Evolutionary conservation across 2,888 invertebrate species (phyloP).

Genomic region (Andrena marginata): DNA sequence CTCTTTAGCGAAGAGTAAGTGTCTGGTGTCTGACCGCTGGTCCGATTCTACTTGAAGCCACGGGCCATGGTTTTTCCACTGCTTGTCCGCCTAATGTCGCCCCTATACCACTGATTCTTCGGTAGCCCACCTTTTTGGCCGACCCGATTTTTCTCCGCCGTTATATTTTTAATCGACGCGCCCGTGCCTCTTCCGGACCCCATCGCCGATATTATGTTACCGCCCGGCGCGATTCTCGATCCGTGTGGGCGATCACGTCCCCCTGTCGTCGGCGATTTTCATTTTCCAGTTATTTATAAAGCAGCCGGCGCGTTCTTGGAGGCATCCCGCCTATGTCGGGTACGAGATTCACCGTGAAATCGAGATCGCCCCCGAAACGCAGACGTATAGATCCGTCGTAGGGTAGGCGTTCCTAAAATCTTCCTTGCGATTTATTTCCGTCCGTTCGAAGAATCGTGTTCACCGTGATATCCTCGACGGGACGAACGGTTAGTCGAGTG

Average conservation of each 20-base stretch:
- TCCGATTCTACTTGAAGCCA: neutral
- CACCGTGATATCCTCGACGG: neutral
- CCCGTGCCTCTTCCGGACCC: constrained; percentile 41
- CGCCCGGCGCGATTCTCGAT: constrained; percentile 29
- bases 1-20: too few species aligned
- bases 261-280: constrained; percentile 50
- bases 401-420: neutral
- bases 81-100: neutral
- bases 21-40: neutral
- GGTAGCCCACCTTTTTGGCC: constrained; percentile 12
- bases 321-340: constrained; percentile 16
- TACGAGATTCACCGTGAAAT: constrained; percentile 48
- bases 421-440: constrained; percentile 7
- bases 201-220: constrained; percentile 65
- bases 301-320: constrained; percentile 27
- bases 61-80: neutral
- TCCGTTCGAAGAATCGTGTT: neutral
- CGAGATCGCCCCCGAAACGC: neutral
- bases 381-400: neutral
- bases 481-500: constrained; percentile 8
- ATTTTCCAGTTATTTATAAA: constrained; percentile 59
- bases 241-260: constrained; percentile 53
- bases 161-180: constrained; percentile 63
- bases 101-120: constrained; percentile 1
- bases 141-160: constrained; percentile 40